These are phyloP conservation scores for Acanthurus tractus DNA, from an alignment of 2,797 vertebrate species.

Conservation along the genomic window DNA sequence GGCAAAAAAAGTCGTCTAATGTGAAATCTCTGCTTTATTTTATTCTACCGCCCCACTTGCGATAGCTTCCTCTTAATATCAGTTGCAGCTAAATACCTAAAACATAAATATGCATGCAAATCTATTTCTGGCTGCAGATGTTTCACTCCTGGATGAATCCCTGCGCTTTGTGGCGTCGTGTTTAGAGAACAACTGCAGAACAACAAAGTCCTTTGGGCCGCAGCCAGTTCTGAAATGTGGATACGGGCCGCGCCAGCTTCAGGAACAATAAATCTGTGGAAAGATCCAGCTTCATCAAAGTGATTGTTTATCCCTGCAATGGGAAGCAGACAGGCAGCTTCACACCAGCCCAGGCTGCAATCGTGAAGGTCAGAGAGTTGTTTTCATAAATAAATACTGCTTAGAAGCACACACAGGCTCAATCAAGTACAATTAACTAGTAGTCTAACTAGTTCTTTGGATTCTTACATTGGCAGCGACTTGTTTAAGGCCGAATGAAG, in stretches of 20 bases:
- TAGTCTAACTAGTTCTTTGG: not conserved
- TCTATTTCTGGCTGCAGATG: constrained; percentile 43
- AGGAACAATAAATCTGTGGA: constrained; percentile 43
- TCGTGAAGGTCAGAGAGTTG: constrained; percentile 26
- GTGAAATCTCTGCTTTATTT: not conserved
- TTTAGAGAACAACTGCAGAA: constrained; percentile 40
- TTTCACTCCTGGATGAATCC: constrained; percentile 36
- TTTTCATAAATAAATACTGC: constrained; percentile 15
- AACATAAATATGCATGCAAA: constrained; percentile 44
- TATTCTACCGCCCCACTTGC: not conserved
- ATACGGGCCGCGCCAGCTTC: constrained; percentile 44
- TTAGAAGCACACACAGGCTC: not conserved
- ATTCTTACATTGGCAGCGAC: not conserved
- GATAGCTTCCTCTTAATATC: not conserved
- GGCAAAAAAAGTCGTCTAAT: not conserved
- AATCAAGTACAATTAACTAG: not conserved
- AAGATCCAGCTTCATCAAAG: constrained; percentile 45
- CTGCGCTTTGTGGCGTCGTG: constrained; percentile 10
- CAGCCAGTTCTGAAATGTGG: constrained; percentile 58
- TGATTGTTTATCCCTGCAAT: constrained; percentile 38
- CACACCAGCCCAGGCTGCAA: constrained; percentile 16
- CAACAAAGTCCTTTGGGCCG: constrained; percentile 52
- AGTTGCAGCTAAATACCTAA: constrained; percentile 18
- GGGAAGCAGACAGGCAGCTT: constrained; percentile 23
- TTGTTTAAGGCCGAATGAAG: constrained; percentile 3